Evolutionary conservation across 2,797 vertebrate genomes (phyloP).

Genomic region (Anas bernieri): DNA sequence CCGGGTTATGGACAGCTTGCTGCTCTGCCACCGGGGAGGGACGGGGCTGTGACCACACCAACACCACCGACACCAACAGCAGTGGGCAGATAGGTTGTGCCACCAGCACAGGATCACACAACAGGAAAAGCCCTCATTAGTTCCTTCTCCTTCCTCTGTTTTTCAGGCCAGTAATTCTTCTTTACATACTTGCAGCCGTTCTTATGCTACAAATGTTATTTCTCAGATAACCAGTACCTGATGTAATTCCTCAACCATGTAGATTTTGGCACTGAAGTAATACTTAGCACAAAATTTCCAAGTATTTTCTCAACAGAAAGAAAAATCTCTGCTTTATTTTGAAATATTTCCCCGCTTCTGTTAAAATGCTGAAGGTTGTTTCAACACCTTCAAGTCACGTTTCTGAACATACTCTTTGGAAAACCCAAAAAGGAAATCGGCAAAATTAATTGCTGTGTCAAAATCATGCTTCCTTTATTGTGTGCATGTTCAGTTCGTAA

Average conservation of each 20-base stretch:
- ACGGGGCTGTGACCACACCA: background rate
- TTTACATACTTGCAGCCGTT: background rate
- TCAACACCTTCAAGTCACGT: background rate
- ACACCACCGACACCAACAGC: background rate
- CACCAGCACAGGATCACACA: background rate
- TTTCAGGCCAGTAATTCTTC: background rate
- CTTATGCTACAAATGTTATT: background rate
- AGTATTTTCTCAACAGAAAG: background rate
- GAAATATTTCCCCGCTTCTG: background rate
- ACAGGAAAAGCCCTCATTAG: background rate
- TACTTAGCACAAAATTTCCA: background rate
- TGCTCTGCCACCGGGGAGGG: background rate
- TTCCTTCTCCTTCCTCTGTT: background rate
- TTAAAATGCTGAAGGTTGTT: background rate
- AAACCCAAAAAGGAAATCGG: background rate
- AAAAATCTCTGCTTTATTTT: background rate
- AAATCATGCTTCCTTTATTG: background rate
- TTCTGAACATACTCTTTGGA: background rate
- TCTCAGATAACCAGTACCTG: background rate
- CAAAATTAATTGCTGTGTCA: background rate
- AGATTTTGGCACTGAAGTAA: background rate
- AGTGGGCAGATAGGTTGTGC: background rate
- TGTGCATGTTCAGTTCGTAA: background rate
- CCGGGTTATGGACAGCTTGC: background rate
- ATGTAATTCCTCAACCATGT: background rate